A percentile compares a stretch with the other conserved stretches of the same genome.
Evolutionary conservation across 1,140 invertebrate species (phyloP).

Genomic region (Hyphantria cunea): DNA sequence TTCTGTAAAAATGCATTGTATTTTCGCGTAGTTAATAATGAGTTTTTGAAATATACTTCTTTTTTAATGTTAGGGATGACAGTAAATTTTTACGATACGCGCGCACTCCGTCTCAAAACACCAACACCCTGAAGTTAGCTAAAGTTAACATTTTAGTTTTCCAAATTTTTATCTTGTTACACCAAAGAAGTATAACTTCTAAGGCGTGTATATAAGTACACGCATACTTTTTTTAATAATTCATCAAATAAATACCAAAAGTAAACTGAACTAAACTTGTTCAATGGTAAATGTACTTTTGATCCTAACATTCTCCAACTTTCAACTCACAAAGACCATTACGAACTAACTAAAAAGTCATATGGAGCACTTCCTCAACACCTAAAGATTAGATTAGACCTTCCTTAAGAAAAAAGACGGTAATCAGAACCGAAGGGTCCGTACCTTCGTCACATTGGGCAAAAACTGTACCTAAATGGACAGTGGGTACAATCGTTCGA

Average conservation of each 20-base stretch:
- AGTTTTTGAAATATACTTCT: too few species aligned
- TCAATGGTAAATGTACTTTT: background rate
- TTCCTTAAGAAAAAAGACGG: background rate
- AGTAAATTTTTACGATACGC: too few species aligned
- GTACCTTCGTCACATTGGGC: constrained; percentile 11
- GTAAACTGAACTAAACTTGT: background rate
- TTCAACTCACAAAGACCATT: background rate
- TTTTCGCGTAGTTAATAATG: too few species aligned
- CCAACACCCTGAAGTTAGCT: too few species aligned
- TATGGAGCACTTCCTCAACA: background rate
- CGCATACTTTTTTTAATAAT: too few species aligned
- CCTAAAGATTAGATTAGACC: background rate
- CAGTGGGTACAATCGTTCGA: constrained; percentile 3
- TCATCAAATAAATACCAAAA: background rate
- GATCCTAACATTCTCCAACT: background rate
- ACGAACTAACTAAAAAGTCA: background rate
- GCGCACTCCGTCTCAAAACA: too few species aligned
- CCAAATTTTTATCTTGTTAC: too few species aligned
- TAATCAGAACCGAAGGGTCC: background rate
- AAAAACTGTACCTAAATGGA: constrained; percentile 7
- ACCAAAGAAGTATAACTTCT: too few species aligned
- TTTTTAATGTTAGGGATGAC: too few species aligned
- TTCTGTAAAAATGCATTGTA: too few species aligned
- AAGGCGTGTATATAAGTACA: too few species aligned
- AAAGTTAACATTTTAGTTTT: too few species aligned